Evolutionary conservation across 2,888 invertebrate species (phyloP).

Genomic region (Stenolophus ochropezus): DNA sequence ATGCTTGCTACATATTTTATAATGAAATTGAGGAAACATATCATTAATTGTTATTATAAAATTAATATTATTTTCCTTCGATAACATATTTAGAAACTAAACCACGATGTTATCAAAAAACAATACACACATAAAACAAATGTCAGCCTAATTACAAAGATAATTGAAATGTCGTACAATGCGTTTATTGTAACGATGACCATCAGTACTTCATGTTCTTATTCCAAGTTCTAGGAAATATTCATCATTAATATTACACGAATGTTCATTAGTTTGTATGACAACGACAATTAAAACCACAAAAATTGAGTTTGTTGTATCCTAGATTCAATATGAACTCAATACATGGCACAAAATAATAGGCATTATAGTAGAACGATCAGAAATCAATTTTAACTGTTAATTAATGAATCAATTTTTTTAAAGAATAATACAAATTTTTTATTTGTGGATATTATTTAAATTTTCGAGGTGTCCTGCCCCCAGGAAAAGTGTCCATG

Average conservation of each 20-base stretch:
- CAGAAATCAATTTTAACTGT: no score
- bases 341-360: no score
- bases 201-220: background rate
- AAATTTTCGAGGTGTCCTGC: background rate
- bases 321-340: no score
- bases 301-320: background rate
- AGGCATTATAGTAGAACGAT: no score
- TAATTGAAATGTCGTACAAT: background rate
- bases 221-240: background rate
- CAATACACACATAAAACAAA: background rate
- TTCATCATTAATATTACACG: background rate
- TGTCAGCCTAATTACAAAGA: background rate
- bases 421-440: no score
- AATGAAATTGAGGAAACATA: no score
- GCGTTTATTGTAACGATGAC: background rate
- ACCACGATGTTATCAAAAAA: background rate
- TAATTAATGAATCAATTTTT: no score
- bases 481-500: background rate
- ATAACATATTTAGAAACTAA: no score
- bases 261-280: background rate
- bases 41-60: no score
- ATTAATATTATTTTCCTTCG: no score
- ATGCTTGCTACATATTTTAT: no score
- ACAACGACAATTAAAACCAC: background rate
- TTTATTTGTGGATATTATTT: background rate